phyloP scores from a whole-genome alignment of 2,113 vertebrate genomes.

The Neodontobutis hainanensis region DNA sequence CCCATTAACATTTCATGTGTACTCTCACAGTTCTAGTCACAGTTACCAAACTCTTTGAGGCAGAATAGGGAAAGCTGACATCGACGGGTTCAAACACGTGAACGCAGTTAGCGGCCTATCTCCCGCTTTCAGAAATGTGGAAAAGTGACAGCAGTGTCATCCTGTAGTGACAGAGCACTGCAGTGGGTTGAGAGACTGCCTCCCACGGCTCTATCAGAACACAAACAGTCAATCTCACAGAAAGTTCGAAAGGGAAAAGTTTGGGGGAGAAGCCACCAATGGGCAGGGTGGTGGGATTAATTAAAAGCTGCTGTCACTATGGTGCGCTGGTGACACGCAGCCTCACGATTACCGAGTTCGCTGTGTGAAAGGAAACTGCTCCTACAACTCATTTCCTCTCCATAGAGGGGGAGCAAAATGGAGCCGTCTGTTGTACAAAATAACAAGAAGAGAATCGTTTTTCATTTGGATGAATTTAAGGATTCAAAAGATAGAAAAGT shows the following conservation, averaged over 20 bases:
- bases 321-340: slow-evolving; percentile 65
- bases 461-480: slow-evolving; percentile 66
- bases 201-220: slow-evolving; percentile 16
- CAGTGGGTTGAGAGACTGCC: slow-evolving; percentile 33
- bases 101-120: slow-evolving; percentile 32
- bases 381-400: slow-evolving; percentile 73
- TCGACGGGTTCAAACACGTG: slow-evolving; percentile 29
- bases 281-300: slow-evolving; percentile 69
- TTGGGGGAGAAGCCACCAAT: slow-evolving; percentile 54
- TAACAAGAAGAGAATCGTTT: slow-evolving; percentile 53
- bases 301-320: slow-evolving; percentile 74
- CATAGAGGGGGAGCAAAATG: slow-evolving; percentile 47
- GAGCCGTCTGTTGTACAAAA: slow-evolving; percentile 54
- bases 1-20: slow-evolving; percentile 37
- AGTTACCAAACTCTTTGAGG: slow-evolving; percentile 35
- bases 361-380: slow-evolving; percentile 70
- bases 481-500: slow-evolving; percentile 27
- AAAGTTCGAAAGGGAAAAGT: slow-evolving; percentile 40
- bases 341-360: slow-evolving; percentile 67
- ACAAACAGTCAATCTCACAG: slow-evolving; percentile 21
- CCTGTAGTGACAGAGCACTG: slow-evolving; percentile 37
- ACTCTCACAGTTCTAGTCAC: slow-evolving; percentile 12
- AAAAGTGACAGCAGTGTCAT: slow-evolving; percentile 55
- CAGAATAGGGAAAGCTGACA: slow-evolving; percentile 35
- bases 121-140: slow-evolving; percentile 37